Evolutionary conservation across 2,888 invertebrate species (phyloP).

Genomic region (Agelastica alni): DNA sequence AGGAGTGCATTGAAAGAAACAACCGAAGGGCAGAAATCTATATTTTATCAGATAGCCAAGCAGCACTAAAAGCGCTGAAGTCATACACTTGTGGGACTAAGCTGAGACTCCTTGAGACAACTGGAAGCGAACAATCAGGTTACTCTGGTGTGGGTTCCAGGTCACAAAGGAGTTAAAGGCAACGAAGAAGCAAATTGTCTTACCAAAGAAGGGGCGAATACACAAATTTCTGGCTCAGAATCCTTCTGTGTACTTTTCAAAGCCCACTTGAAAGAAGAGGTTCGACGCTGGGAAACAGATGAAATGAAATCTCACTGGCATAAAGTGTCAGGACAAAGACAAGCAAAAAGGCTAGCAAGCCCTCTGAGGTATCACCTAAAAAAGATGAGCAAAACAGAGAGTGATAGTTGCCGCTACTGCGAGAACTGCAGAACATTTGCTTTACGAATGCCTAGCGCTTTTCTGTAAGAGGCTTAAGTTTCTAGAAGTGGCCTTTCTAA

Average conservation of each 20-base stretch:
- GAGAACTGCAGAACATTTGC: neutral
- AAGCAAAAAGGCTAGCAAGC: neutral
- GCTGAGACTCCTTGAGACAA: neutral
- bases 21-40: neutral
- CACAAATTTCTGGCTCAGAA: constrained; percentile 1
- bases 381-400: neutral
- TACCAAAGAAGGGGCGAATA: constrained; percentile 2
- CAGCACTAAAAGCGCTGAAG: neutral
- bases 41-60: neutral
- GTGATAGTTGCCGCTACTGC: neutral
- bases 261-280: neutral
- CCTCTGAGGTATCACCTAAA: neutral
- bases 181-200: neutral
- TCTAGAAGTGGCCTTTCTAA: neutral
- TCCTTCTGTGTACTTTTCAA: neutral
- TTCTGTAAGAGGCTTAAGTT: neutral
- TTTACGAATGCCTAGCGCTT: neutral
- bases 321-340: constrained; percentile 2
- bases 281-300: neutral
- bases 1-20: neutral
- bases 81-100: neutral
- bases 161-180: too few species aligned
- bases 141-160: too few species aligned
- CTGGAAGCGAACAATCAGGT: neutral
- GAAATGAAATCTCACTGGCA: neutral